Percentiles rank a stretch among this genome's conserved stretches.
Evolutionary conservation across 2,797 vertebrate genomes (phyloP).

Genomic region (Saxicola maurus): DNA sequence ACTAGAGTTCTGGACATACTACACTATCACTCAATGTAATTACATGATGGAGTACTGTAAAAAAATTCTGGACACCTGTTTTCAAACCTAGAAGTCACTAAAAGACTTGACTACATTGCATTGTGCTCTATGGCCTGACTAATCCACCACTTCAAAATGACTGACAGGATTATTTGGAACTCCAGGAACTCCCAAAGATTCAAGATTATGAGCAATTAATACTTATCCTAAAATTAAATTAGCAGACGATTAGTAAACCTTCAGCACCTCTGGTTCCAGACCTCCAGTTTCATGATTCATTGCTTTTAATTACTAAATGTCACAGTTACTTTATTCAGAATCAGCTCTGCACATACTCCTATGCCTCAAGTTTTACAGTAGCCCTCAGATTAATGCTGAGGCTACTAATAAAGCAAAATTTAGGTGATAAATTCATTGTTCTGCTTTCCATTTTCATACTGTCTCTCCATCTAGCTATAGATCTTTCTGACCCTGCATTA

Average conservation of each 20-base stretch:
- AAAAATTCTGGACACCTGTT: background rate
- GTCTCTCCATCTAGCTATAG: background rate
- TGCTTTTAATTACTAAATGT: slow-evolving; percentile 37
- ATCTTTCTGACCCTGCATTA: background rate
- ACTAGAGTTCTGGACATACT: background rate
- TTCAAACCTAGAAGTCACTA: background rate
- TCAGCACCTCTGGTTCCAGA: slow-evolving; percentile 15
- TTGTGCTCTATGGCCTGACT: rapidly evolving
- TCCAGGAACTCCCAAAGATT: background rate
- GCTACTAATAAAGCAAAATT: background rate
- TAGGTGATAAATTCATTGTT: background rate
- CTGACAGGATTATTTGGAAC: background rate
- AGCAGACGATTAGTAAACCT: background rate
- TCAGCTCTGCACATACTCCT: background rate
- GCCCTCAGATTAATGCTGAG: background rate
- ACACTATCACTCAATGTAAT: background rate
- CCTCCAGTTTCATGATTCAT: slow-evolving; percentile 13
- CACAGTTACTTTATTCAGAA: slow-evolving; percentile 2
- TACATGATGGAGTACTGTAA: background rate
- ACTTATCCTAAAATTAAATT: slow-evolving; percentile 13
- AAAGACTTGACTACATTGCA: background rate
- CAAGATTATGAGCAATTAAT: background rate
- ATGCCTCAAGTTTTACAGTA: background rate
- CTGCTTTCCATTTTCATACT: background rate
- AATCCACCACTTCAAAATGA: background rate